A percentile compares a stretch with the other conserved stretches of the same genome.
Evolutionary conservation across 2,797 vertebrate species (phyloP).

Genomic region (Lepus oiostolus): DNA sequence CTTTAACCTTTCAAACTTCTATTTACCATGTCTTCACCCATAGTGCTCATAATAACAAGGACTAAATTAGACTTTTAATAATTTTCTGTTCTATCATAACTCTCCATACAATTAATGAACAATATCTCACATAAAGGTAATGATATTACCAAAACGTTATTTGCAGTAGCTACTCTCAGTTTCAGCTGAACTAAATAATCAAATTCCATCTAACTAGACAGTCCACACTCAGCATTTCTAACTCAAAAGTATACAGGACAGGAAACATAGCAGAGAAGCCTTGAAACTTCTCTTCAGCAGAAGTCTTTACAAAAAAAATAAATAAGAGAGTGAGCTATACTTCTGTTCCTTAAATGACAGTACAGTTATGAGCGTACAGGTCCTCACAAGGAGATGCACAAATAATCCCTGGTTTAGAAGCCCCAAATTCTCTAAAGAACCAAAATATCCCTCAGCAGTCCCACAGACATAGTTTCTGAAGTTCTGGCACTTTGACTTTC

Average conservation of each 20-base stretch:
- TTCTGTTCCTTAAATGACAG: neutral
- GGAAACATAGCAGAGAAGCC: neutral
- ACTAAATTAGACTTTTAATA: neutral
- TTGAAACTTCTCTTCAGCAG: neutral
- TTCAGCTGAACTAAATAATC: conserved; percentile 3
- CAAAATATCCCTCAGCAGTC: neutral
- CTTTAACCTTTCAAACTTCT: conserved; percentile 6
- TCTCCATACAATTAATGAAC: neutral
- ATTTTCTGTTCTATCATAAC: neutral
- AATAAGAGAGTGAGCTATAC: neutral
- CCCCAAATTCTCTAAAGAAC: neutral
- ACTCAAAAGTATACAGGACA: neutral
- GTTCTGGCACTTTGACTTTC: neutral
- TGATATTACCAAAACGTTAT: neutral
- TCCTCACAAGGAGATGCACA: neutral
- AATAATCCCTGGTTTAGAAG: neutral
- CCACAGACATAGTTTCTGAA: neutral
- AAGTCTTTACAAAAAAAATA: neutral
- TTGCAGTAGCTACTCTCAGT: neutral
- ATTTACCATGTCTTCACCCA: neutral
- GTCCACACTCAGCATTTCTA: neutral
- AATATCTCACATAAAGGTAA: conserved; percentile 23
- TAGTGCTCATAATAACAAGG: neutral
- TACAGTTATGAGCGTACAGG: neutral
- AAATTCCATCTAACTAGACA: neutral